These are phyloP conservation scores for Chromis chromis DNA, from an alignment of 2,797 vertebrate species.

Conservation along the genomic window DNA sequence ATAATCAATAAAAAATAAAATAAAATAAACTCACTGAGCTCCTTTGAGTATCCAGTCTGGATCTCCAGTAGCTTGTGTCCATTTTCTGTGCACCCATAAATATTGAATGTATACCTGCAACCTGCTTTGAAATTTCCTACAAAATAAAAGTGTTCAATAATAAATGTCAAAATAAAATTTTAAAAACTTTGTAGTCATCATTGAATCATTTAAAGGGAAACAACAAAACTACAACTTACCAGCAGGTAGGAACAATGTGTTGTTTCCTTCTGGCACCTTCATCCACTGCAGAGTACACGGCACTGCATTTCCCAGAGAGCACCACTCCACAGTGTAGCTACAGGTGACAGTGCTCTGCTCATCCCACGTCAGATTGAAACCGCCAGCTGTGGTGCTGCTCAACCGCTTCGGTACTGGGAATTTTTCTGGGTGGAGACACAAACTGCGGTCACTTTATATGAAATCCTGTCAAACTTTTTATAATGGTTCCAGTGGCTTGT, in stretches of 20 bases:
- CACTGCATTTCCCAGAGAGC: slow-evolving; percentile 51
- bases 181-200: not conserved
- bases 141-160: slow-evolving; percentile 20
- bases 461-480: too few species aligned
- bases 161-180: not conserved
- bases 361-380: slow-evolving; percentile 85
- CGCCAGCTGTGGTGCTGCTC: slow-evolving; percentile 57
- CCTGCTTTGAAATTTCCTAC: slow-evolving; percentile 84
- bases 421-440: slow-evolving; percentile 42
- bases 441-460: not conserved
- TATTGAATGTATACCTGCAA: slow-evolving; percentile 83
- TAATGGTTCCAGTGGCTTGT: too few species aligned
- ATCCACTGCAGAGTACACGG: slow-evolving; percentile 85
- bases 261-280: slow-evolving; percentile 74
- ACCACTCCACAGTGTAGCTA: slow-evolving; percentile 90
- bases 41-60: slow-evolving; percentile 85
- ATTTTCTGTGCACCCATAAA: slow-evolving; percentile 82
- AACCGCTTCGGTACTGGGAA: slow-evolving; percentile 54
- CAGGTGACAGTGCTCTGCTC: slow-evolving; percentile 53
- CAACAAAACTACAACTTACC: slow-evolving; percentile 66
- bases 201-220: not conserved
- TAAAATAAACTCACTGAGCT: slow-evolving; percentile 82
- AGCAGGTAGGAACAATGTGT: slow-evolving; percentile 78
- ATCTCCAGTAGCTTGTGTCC: slow-evolving; percentile 79
- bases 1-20: too few species aligned